Evolutionary conservation across 2,113 vertebrate species (phyloP), one percentile per base, ranked within the genome.

Genomic region (Pseudorectes ferrugineus): DNA sequence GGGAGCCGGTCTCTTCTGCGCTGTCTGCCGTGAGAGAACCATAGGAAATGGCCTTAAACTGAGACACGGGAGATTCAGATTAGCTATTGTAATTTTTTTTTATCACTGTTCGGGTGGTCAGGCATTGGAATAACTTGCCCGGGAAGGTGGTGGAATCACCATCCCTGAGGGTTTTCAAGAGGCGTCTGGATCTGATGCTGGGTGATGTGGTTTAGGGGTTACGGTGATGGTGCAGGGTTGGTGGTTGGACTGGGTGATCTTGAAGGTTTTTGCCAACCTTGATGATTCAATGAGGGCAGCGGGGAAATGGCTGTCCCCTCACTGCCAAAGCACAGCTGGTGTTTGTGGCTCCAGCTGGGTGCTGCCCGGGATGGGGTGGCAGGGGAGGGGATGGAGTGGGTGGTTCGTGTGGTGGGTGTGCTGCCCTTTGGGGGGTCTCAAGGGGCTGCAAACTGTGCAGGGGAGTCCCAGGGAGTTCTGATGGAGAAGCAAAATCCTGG

Each of bases 391-490:
- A 10, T 29, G 28, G 4, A 17, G 24, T 2, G 31, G 25, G 1
- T 6, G 36, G 4, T 5, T 33, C 36, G 17, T 36, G 31, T 31
- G 5, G 28, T 26, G 48, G 54, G 12, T 5, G 40, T 35, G 28
- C 22, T 43, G 42, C 61, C 29, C 31, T 45, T 42, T 26, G 1
- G 2, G 29, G 10, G 46, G 18, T 43, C 54, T 45, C 12, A 1
- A 3, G 6, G 26, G 24, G 31, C 5, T 43, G 1, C 11, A 1
- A 26, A 51, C 7, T 22, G 45, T 4, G 2, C 45, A 33, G 62
- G 22, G 45, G 8, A 26, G 12, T 38, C 31, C 24, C 45, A 2
- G 4, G 31, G 2, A 12, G 35, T 15, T n/a, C 22, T 0, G 1
- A 49, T 43, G 10, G 25, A 16, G 26, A 10, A 29, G 43, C 3